A percentile compares a stretch with the other conserved stretches of the same genome.
Conservation (phyloP, 1,140 invertebrate genomes). For the Dolichoris vasculosae region DNA sequence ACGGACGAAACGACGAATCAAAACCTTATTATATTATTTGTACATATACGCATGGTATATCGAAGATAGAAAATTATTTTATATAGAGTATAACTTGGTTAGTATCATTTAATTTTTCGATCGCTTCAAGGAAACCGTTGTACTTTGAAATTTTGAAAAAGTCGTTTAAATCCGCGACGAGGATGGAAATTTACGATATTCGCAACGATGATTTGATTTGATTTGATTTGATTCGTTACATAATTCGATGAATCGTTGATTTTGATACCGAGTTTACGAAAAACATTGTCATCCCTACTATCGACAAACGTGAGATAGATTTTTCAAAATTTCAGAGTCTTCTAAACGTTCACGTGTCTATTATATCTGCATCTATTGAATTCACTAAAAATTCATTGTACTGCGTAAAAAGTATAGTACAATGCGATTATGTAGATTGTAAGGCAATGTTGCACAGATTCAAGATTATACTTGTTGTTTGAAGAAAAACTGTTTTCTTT, state of each 20-base stretch:
- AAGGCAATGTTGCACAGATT: slow-evolving; percentile 49
- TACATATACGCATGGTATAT: slow-evolving; percentile 13
- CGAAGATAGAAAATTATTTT: slow-evolving; percentile 26
- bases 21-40: slow-evolving; percentile 14
- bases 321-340: slow-evolving; percentile 51
- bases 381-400: slow-evolving; percentile 42
- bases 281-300: neutral
- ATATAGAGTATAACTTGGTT: slow-evolving; percentile 34
- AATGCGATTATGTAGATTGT: slow-evolving; percentile 43
- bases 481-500: slow-evolving; percentile 40
- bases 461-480: slow-evolving; percentile 42
- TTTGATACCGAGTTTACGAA: slow-evolving; percentile 29
- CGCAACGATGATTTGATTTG: neutral
- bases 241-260: neutral
- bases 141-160: slow-evolving; percentile 52
- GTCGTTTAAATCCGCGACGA: slow-evolving; percentile 10
- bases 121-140: neutral
- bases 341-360: slow-evolving; percentile 40
- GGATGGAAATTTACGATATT: slow-evolving; percentile 8
- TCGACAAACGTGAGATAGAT: slow-evolving; percentile 21
- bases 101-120: slow-evolving; percentile 32
- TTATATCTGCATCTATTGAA: slow-evolving; percentile 45
- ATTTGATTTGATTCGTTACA: neutral
- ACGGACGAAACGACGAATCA: slow-evolving; percentile 16
- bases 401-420: slow-evolving; percentile 29